Base-by-base conservation (phyloP, 2,113 vertebrate genomes). In the Ictidomys tridecemlineatus region DNA sequence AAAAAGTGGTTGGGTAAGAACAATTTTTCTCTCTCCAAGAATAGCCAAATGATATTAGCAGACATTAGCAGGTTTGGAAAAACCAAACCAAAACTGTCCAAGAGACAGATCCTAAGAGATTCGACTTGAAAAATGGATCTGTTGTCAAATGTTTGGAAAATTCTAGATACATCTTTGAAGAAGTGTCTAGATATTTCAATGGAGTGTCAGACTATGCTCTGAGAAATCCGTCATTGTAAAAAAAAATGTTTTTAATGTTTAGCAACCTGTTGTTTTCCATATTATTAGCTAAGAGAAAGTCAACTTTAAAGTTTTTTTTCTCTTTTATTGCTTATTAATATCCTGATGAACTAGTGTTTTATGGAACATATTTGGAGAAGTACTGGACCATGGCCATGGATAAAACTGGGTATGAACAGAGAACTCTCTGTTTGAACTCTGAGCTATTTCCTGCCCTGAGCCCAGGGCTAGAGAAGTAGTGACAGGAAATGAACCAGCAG, bases 341-440 rank as follows among this genome's bases (percentile, higher is more conserved):
- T 51, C 34, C 30, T 10, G 18, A 72, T 79, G 53, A 89, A 93
- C n/a, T 39, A 77, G 37, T 0, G 1, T 80, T 76, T 67, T 85
- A n/a, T 89, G 78, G 32, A 89, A 76, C 14, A n/a, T 82, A 28
- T 73, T 94, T 77, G 83, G 84, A 89, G 91, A 93, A 94, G 76
- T 16, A 37, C 37, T 84, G 34, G 82, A 22, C 26, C n/a, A 20
- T 0, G 13, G 28, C 61, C 74, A 91, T n/a, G 65, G 39, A 87
- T 45, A 82, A 77, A 88, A 77, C 58, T 93, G 83, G 26, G 28
- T 74, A 86, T 37, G 39, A 91, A 89, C 45, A 84, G 53, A 73
- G 80, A 93, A 39, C n/a, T 80, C 34, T 85, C 24, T 85, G 4
- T 93, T 82, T 95, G 89, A 94, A 79, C n/a, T 84, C 84, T 48